Percentiles rank a stretch among this genome's conserved stretches.
Evolutionary conservation across 2,888 invertebrate genomes (phyloP).

Genomic region (Sinhomidia bicolor): DNA sequence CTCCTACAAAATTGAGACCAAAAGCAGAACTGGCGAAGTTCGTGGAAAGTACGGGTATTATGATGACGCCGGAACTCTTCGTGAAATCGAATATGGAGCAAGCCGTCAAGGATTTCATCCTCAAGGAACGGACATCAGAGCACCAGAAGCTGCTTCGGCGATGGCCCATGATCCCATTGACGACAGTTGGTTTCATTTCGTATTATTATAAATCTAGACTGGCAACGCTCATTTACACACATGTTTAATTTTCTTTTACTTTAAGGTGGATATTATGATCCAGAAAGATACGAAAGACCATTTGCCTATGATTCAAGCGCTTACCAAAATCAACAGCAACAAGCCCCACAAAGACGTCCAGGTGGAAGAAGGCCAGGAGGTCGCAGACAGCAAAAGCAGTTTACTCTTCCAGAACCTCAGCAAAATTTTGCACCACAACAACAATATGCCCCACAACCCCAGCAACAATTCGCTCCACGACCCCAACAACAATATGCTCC

Average conservation of each 20-base stretch:
- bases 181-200: too few relatives aligned
- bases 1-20: conserved; percentile 93
- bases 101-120: conserved; percentile 91
- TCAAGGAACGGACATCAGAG: conserved; percentile 90
- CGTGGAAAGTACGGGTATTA: conserved; percentile 95
- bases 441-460: conserved; percentile 79
- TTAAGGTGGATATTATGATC: conserved; percentile 73
- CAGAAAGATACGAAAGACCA: conserved; percentile 64
- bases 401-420: conserved; percentile 79
- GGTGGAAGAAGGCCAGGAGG: conserved; percentile 68
- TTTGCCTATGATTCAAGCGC: conserved; percentile 52
- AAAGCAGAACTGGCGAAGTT: conserved; percentile 90
- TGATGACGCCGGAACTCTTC: conserved; percentile 89
- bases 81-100: conserved; percentile 94
- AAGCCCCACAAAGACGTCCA: conserved; percentile 55
- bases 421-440: conserved; percentile 73
- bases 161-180: conserved; percentile 55
- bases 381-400: conserved; percentile 57
- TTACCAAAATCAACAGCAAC: conserved; percentile 20
- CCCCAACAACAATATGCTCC: conserved; percentile 69
- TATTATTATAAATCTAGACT: too few relatives aligned
- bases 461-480: conserved; percentile 79
- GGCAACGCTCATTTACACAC: too few relatives aligned
- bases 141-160: conserved; percentile 52
- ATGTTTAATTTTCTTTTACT: too few relatives aligned